Base-by-base conservation (phyloP, 2,797 vertebrate species). In the Nannoperca obscura region DNA sequence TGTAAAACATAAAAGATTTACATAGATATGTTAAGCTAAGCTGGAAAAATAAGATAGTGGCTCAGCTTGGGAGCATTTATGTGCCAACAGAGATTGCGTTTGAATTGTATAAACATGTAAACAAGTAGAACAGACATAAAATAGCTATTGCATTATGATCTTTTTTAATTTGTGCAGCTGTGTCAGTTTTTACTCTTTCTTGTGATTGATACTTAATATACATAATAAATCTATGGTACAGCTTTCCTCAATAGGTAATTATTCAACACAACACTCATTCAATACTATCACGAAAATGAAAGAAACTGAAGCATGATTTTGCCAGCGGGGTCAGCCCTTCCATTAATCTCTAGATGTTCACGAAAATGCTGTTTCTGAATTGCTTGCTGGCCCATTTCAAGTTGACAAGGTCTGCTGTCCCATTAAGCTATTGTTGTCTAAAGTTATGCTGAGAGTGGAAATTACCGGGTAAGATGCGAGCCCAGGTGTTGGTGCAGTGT, bases 341-440 rank as follows among this genome's bases (percentile, higher is more conserved):
- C 63, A 76, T 81, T 76, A 68, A 73, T 74, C 52, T 76, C 24
- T 52, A 54, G 42, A 15, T 82, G 49, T 72, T 58, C 11, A 7
- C 22, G 22, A 62, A 82, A 69, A 81, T 27, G 46, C 50, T 66
- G 57, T 63, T 78, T 72, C 19, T 62, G 64, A 74, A 80, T 55
- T 70, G 40, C 66, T 62, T 36, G 40, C 66, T 14, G 4, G 55
- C n/a, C 78, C 53, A 46, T 83, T 87, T 86, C 32, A 65, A 68
- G n/a, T 63, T 74, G 71, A 76, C 73, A 83, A 59, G 59, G 65
- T 73, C 75, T 71, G 60, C 52, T 61, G 46, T 78, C 79, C 62
- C 57, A 80, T 83, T 64, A 72, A 46, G 49, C 62, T 68, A 27
- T 40, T 79, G 67, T 82, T 83, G 68, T 71, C 63, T 34, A 15